Conservation (phyloP, 2,888 invertebrate species). For the Leptinotarsa juncta region DNA sequence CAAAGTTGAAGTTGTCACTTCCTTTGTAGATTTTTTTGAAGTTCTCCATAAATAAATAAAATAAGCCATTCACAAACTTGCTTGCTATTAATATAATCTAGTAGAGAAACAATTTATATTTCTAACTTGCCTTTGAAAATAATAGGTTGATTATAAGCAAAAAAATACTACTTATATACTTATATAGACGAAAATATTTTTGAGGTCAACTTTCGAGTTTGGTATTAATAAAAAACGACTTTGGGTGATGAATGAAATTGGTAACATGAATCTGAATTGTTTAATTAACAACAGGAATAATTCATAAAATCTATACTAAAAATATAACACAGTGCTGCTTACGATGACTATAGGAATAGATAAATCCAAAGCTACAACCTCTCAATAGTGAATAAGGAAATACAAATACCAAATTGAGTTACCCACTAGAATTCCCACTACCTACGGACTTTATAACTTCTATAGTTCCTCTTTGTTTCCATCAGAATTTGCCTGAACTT, state of each 20-base stretch:
- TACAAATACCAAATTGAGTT: constrained; percentile 32
- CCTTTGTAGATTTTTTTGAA: no score
- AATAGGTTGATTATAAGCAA: no score
- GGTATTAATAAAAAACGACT: no score
- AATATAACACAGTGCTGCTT: constrained; percentile 58
- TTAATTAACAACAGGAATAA: constrained; percentile 51
- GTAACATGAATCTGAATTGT: neutral
- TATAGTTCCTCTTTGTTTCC: constrained; percentile 37
- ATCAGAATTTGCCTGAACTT: constrained; percentile 46
- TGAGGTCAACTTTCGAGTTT: no score
- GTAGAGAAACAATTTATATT: no score
- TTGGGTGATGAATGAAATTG: neutral
- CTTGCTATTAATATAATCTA: no score
- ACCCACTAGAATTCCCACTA: constrained; percentile 42
- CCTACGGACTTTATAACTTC: constrained; percentile 18
- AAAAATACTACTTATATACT: no score
- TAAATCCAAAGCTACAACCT: constrained; percentile 37
- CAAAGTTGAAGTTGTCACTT: no score
- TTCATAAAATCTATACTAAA: constrained; percentile 56
- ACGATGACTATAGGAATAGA: constrained; percentile 48
- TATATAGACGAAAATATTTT: no score
- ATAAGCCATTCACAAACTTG: no score
- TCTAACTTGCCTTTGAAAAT: no score
- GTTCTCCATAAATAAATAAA: no score
- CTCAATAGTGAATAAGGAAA: constrained; percentile 11